Evolutionary conservation across 2,113 vertebrate species (phyloP).

Genomic region (Choloepus hoffmanni): DNA sequence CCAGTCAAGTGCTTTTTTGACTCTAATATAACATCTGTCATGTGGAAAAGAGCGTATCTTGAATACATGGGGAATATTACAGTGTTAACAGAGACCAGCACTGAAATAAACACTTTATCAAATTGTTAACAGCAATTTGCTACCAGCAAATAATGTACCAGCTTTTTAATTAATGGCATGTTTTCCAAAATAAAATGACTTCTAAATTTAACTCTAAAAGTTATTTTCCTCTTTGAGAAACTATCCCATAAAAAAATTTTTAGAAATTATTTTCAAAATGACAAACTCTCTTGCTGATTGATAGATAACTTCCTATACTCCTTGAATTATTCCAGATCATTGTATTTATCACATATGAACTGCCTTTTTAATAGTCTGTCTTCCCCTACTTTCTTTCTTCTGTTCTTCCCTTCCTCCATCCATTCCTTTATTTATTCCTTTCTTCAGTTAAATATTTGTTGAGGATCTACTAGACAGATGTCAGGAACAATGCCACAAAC

Average conservation of each 20-base stretch:
- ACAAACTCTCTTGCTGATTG: not conserved
- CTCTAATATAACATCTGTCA: accelerated
- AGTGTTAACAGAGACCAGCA: not conserved
- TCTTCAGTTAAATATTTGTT: not conserved
- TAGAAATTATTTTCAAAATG: slow-evolving; percentile 8
- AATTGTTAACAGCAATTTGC: too few relatives aligned
- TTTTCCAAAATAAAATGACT: not conserved
- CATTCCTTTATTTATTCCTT: not conserved
- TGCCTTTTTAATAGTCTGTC: not conserved
- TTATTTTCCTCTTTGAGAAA: not conserved
- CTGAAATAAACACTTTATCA: not conserved
- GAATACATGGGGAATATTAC: not conserved
- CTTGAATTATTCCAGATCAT: not conserved
- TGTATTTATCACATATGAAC: too few relatives aligned
- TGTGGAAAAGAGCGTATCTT: not conserved
- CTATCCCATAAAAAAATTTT: not conserved
- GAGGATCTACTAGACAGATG: not conserved
- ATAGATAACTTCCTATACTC: not conserved
- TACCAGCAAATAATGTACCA: not conserved
- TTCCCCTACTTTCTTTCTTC: not conserved
- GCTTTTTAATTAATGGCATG: not conserved
- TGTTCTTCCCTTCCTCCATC: not conserved
- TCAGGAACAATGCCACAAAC: not conserved
- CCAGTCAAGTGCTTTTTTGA: not conserved
- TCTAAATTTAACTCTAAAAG: not conserved